These are phyloP conservation scores for Panagrolaimus sp. DNA, from an alignment of 1,140 invertebrate species.

Conservation along the genomic window DNA sequence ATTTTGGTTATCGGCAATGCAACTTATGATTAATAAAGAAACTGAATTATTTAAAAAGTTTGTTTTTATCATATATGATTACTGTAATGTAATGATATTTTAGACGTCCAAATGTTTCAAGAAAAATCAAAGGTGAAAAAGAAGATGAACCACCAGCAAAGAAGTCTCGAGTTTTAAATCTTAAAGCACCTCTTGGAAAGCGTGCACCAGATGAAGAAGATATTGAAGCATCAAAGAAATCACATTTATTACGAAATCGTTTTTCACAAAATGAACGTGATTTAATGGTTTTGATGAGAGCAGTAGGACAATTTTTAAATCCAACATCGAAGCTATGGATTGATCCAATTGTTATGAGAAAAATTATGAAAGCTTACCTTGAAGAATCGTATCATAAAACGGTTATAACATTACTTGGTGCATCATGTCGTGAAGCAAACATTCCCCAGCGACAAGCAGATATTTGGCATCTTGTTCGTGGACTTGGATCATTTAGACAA, in stretches of 20 bases:
- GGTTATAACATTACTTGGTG: background rate
- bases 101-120: too few relatives aligned
- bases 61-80: background rate
- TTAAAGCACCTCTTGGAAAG: background rate
- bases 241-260: constrained; percentile 27
- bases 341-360: constrained; percentile 34
- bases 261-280: constrained; percentile 33
- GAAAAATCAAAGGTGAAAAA: background rate
- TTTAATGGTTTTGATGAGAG: constrained; percentile 37
- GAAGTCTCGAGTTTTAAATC: background rate
- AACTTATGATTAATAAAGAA: background rate
- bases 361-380: constrained; percentile 43
- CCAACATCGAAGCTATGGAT: constrained; percentile 40
- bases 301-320: constrained; percentile 41
- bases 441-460: background rate
- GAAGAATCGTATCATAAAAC: constrained; percentile 20
- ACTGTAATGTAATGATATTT: too few relatives aligned
- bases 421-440: background rate
- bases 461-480: background rate
- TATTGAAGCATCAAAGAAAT: constrained; percentile 19
- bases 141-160: background rate
- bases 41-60: constrained; percentile 2
- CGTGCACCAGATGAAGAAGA: constrained; percentile 30
- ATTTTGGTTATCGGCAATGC: background rate
- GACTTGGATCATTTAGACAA: background rate